phyloP scores from a whole-genome alignment of 2,888 invertebrate genomes.

The Eristalinus sepulchralis region DNA sequence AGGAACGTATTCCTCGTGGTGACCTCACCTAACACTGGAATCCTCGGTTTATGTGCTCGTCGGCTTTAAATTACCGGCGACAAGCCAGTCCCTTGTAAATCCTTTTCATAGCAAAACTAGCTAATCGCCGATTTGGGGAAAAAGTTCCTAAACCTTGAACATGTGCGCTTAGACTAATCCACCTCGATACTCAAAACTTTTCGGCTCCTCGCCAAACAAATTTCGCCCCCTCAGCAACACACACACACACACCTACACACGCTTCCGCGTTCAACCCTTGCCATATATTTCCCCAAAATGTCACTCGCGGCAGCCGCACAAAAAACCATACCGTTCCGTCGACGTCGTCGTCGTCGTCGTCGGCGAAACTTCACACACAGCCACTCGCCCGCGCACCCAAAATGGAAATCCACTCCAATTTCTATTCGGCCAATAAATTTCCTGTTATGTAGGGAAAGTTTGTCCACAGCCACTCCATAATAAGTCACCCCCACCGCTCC shows the following conservation, averaged over 20 bases:
- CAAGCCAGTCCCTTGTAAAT: not conserved
- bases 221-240: no score
- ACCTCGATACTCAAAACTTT: not conserved
- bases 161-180: not conserved
- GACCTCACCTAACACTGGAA: no score
- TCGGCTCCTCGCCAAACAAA: not conserved
- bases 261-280: not conserved
- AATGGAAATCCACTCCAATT: slow-evolving; percentile 69
- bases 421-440: slow-evolving; percentile 68
- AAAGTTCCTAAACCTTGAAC: not conserved
- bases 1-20: no score
- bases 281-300: not conserved
- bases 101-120: not conserved
- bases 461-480: slow-evolving; percentile 58
- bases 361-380: slow-evolving; percentile 58
- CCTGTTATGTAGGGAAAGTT: slow-evolving; percentile 64
- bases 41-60: not conserved
- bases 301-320: not conserved
- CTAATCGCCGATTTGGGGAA: not conserved
- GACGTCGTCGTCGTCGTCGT: slow-evolving; percentile 6
- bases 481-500: slow-evolving; percentile 22
- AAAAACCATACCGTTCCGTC: not conserved
- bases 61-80: not conserved
- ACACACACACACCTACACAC: not conserved
- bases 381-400: slow-evolving; percentile 36